Conservation (phyloP, 2,888 invertebrate genomes). For the Priocnemis perturbator region DNA sequence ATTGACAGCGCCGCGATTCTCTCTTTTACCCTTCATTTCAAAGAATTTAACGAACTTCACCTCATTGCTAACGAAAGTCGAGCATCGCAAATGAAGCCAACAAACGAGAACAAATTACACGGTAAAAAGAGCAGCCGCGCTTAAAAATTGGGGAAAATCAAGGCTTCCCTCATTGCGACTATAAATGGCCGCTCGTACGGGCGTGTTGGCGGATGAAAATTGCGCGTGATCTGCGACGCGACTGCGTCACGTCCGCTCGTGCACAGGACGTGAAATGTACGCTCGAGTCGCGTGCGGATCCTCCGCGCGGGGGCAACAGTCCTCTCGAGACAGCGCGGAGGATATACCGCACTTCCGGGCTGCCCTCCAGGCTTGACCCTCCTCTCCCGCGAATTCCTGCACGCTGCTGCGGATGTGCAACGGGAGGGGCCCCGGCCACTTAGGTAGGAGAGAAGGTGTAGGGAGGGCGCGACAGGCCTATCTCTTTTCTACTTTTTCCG, state of each 20-base stretch:
- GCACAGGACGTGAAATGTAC: slow-evolving; percentile 20
- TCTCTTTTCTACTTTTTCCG: slow-evolving; percentile 23
- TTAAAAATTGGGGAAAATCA: no score
- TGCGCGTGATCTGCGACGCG: no score
- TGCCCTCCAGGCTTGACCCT: slow-evolving; percentile 56
- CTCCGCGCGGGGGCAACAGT: slow-evolving; percentile 21
- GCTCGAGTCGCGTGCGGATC: background rate
- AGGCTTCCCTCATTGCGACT: no score
- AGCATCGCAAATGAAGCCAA: no score
- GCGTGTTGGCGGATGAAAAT: slow-evolving; percentile 43
- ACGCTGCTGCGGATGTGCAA: slow-evolving; percentile 49
- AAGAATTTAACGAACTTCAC: no score
- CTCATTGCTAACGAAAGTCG: no score
- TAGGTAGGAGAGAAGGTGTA: slow-evolving; percentile 21
- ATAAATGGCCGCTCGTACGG: no score
- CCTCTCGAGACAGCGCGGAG: slow-evolving; percentile 46
- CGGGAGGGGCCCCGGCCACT: slow-evolving; percentile 16
- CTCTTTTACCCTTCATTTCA: no score
- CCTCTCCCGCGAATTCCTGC: slow-evolving; percentile 57
- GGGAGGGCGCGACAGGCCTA: slow-evolving; percentile 14
- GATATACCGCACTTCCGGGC: slow-evolving; percentile 65
- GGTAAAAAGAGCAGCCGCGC: no score
- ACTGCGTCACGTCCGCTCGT: slow-evolving; percentile 30
- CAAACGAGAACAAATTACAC: no score
- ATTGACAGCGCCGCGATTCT: no score